Base-by-base conservation (phyloP, 2,888 invertebrate species). In the Vandiemenella viatica region DNA sequence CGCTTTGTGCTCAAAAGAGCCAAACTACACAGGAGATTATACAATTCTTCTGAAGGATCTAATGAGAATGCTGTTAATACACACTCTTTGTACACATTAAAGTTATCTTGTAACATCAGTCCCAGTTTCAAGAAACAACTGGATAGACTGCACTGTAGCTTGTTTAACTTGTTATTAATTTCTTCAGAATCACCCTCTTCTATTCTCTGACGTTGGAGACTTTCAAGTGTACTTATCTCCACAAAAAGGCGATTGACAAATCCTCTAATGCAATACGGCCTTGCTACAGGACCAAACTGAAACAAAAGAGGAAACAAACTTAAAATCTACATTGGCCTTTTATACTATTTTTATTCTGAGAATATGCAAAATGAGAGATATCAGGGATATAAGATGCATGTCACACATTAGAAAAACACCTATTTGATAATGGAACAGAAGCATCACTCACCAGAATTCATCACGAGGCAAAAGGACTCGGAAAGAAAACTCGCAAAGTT, bases 61-160 rank as follows among this genome's bases (percentile, higher is more conserved):
- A 85, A 67, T 42, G 82, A 82, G 67, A 85, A 86, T 1, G 84
- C 80, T 1, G 85, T 83, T 37, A 85, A 70, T 0, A 78, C 67
- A 60, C 83, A 84, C 66, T 85, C 85, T 56, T 77, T 71, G 43
- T 74, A 73, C 22, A 83, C 71, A 16, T 77, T 73, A 18, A 73
- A 65, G 59, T 80, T 76, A 48, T 69, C 69, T 18, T 72, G 65
- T 32, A 83, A 67, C 41, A 79, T 63, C 43, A 72, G 68, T 1
- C 80, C 80, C 42, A 85, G 65, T 56, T 76, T 74, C 6, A 76
- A 65, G 65, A 83, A 82, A 64, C 79, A 79, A 52, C 65, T 61
- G 5, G 79, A 70, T 21, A 80, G 65, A 21, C 60, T 73, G 63
- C 60, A 69, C 69, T 59, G 73, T 0, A 73, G 67, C 57, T 73